Evolutionary conservation across 2,797 vertebrate genomes (phyloP).

Genomic region (Gymnothorax javanicus): DNA sequence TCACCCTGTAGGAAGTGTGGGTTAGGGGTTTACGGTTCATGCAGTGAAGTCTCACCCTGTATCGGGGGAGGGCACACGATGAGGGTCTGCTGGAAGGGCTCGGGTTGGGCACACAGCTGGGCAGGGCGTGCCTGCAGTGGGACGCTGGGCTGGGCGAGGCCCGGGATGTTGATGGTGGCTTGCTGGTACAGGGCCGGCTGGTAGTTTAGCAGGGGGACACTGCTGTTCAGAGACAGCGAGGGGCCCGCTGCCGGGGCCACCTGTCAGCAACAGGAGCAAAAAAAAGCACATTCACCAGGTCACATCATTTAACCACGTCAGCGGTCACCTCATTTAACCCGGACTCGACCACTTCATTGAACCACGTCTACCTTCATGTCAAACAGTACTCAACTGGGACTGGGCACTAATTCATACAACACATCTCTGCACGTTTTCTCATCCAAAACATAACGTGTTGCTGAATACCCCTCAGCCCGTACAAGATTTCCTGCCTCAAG

Average conservation of each 20-base stretch:
- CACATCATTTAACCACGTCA: neutral
- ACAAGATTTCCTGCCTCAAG: too few relatives aligned
- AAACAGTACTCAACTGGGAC: too few relatives aligned
- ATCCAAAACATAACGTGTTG: too few relatives aligned
- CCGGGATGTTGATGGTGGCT: conserved; percentile 91
- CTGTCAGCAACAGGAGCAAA: conserved; percentile 57
- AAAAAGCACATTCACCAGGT: neutral
- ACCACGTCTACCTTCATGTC: too few relatives aligned
- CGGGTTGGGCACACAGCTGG: conserved; percentile 91
- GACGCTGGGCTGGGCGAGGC: conserved; percentile 88
- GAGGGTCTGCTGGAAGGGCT: conserved; percentile 97
- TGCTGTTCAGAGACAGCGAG: conserved; percentile 92
- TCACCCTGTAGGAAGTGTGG: too few relatives aligned
- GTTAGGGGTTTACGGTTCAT: too few relatives aligned
- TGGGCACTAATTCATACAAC: too few relatives aligned
- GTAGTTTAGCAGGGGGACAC: conserved; percentile 91
- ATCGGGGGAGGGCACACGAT: conserved; percentile 96
- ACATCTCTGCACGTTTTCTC: too few relatives aligned
- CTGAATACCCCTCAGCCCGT: too few relatives aligned
- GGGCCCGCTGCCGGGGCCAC: conserved; percentile 90
- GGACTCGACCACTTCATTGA: too few relatives aligned
- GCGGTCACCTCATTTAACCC: neutral
- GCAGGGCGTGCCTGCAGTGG: conserved; percentile 89
- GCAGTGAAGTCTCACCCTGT: conserved; percentile 75
- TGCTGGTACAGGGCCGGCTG: conserved; percentile 94